These are phyloP conservation scores for Pipistrellus kuhlii DNA, from an alignment of 2,797 vertebrate species.

Conservation along the genomic window DNA sequence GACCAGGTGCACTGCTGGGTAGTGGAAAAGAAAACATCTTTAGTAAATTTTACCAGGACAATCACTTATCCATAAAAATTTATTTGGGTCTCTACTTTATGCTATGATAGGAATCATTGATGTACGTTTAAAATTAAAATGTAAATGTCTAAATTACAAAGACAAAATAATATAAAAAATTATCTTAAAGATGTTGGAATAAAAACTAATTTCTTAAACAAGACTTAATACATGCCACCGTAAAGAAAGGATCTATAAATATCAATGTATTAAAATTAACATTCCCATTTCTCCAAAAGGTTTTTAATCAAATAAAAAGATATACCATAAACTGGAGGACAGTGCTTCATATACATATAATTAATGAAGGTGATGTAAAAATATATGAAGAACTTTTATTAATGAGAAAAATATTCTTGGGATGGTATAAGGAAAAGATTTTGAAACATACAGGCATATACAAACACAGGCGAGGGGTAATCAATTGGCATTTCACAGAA, in stretches of 20 bases:
- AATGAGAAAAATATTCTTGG: not conserved
- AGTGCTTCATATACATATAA: not conserved
- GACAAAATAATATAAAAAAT: not conserved
- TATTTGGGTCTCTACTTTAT: not conserved
- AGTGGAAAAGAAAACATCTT: not conserved
- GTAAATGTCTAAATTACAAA: not conserved
- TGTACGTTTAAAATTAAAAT: not conserved
- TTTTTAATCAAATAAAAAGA: not conserved
- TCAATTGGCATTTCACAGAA: not conserved
- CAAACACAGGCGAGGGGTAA: not conserved
- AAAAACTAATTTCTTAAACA: not conserved
- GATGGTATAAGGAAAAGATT: not conserved
- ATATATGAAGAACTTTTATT: not conserved
- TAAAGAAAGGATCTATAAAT: not conserved
- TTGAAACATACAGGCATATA: not conserved
- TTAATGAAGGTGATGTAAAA: not conserved
- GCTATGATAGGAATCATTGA: not conserved
- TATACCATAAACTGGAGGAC: not conserved
- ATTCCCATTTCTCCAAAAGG: not conserved
- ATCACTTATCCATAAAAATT: not conserved
- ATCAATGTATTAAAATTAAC: not conserved
- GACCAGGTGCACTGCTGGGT: not conserved
- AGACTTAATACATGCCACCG: not conserved
- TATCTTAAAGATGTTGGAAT: not conserved
- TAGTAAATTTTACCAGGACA: not conserved